Conservation (phyloP, 2,888 invertebrate species). For the Drosophila paracracens region DNA sequence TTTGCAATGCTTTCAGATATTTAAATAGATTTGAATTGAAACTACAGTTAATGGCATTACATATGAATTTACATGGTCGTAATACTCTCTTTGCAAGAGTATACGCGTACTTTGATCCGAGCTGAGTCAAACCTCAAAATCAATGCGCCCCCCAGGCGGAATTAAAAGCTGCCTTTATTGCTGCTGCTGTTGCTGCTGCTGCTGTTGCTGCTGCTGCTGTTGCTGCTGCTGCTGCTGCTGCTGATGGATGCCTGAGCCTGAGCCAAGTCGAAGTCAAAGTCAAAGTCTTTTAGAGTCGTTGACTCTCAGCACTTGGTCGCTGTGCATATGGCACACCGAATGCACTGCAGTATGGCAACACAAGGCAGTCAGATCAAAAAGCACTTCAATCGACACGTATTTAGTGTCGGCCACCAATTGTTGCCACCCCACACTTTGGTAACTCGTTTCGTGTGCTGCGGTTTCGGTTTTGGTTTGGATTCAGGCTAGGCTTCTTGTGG, state of each 20-base stretch:
- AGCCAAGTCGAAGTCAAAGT: constrained; percentile 17
- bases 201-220: constrained; percentile 26
- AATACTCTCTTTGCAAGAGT: constrained; percentile 10
- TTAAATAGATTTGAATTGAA: background rate
- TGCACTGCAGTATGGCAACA: constrained; percentile 19
- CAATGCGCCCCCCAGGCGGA: constrained; percentile 59
- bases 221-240: constrained; percentile 20
- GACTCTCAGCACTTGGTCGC: constrained; percentile 26
- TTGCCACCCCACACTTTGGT: constrained; percentile 31
- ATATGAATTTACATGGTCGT: background rate
- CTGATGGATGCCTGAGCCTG: constrained; percentile 39
- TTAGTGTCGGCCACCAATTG: constrained; percentile 64
- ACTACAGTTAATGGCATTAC: background rate
- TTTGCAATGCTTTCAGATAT: background rate
- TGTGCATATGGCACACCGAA: constrained; percentile 36
- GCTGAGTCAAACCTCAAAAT: constrained; percentile 48
- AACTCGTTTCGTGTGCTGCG: constrained; percentile 1
- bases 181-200: constrained; percentile 16
- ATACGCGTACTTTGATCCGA: constrained; percentile 41
- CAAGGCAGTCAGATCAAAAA: constrained; percentile 58
- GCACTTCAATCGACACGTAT: constrained; percentile 73
- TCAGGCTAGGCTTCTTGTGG: constrained; percentile 2
- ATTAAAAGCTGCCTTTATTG: constrained; percentile 54
- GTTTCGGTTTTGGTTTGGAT: background rate
- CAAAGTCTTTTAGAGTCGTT: constrained; percentile 37